A percentile compares a stretch with the other conserved stretches of the same genome.
Evolutionary conservation across 2,113 vertebrate species (phyloP).

Genomic region (Sinosuthora webbiana): DNA sequence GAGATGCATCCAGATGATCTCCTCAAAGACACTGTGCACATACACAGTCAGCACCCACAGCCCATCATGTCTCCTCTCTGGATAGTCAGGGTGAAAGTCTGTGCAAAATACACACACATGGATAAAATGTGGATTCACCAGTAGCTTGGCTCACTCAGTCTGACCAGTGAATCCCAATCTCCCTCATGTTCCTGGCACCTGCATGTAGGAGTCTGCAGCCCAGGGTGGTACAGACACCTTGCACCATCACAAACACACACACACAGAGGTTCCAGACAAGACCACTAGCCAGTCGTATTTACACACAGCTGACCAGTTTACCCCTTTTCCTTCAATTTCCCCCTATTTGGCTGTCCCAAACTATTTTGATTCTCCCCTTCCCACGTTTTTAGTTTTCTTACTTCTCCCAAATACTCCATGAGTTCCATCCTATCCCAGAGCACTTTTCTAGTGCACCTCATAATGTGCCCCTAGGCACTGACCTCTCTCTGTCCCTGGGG

Average conservation of each 20-base stretch:
- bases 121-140: neutral
- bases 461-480: neutral
- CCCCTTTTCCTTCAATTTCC: neutral
- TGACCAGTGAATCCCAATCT: neutral
- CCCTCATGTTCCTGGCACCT: neutral
- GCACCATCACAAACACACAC: neutral
- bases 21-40: neutral
- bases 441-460: accelerated
- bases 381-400: neutral
- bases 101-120: neutral
- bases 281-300: neutral
- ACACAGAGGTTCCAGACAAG: neutral
- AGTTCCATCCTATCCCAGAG: neutral
- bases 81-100: neutral
- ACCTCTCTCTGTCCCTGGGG: neutral
- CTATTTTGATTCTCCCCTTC: neutral
- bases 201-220: neutral
- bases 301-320: neutral
- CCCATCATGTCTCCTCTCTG: neutral
- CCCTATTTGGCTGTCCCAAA: neutral
- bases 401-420: neutral
- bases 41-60: neutral
- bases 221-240: neutral
- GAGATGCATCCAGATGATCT: too few relatives aligned
- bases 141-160: neutral